Conservation (phyloP, 2,797 vertebrate species). For the Euthynnus affinis region DNA sequence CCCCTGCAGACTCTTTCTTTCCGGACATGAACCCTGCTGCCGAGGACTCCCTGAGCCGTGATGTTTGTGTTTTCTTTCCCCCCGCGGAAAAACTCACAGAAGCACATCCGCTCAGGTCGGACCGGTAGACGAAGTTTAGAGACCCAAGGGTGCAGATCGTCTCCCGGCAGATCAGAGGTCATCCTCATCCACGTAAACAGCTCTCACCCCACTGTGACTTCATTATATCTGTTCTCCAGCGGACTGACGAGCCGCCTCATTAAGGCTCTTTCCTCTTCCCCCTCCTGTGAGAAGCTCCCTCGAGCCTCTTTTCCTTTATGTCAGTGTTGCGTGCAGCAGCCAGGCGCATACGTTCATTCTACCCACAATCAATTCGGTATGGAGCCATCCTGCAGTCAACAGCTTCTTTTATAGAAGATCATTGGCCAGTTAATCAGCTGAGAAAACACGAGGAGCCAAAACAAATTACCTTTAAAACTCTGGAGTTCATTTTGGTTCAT, state of each 20-base stretch:
- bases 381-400: not conserved
- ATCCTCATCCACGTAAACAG: not conserved
- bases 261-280: constrained; percentile 9
- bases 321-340: too few species aligned
- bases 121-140: not conserved
- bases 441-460: not conserved
- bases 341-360: not conserved
- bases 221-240: not conserved
- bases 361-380: not conserved
- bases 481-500: too few species aligned
- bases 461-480: too few species aligned
- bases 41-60: not conserved
- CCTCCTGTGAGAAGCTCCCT: constrained; percentile 5
- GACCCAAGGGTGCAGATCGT: not conserved
- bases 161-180: not conserved
- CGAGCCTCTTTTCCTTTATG: too few species aligned
- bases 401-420: not conserved
- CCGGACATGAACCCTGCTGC: too few species aligned
- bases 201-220: not conserved
- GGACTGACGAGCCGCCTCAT: not conserved
- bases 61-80: not conserved
- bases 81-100: not conserved
- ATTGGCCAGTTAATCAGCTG: too few species aligned
- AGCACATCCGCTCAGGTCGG: not conserved
- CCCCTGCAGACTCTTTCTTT: not conserved